These are phyloP conservation scores for Nycticorax nycticorax DNA, from an alignment of 2,113 vertebrate species.

Conservation along the genomic window DNA sequence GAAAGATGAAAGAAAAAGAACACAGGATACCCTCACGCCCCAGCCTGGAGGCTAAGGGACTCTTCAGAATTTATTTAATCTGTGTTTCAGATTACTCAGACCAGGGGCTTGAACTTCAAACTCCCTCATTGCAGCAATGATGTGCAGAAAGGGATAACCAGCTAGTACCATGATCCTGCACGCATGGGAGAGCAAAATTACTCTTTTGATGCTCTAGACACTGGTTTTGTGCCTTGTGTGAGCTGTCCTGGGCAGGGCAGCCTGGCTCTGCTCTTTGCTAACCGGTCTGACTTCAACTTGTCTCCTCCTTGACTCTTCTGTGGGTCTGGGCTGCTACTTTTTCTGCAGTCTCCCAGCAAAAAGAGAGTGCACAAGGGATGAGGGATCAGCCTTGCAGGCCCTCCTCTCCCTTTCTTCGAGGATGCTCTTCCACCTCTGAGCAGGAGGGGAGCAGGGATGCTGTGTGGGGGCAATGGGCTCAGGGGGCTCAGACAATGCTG, in stretches of 20 bases:
- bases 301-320: background rate
- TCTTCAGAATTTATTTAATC: background rate
- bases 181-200: background rate
- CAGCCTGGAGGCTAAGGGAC: background rate
- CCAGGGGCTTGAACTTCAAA: background rate
- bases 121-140: background rate
- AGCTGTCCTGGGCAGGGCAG: background rate
- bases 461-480: too few species aligned
- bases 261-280: background rate
- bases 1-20: background rate
- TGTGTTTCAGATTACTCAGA: background rate
- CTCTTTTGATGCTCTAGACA: background rate
- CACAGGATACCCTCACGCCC: background rate
- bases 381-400: background rate
- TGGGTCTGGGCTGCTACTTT: background rate
- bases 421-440: background rate
- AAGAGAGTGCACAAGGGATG: background rate
- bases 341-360: background rate
- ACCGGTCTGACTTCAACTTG: background rate
- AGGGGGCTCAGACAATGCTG: background rate
- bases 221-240: background rate
- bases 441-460: background rate
- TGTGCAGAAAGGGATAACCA: background rate
- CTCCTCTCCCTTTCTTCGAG: background rate
- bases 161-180: background rate